Conservation (phyloP, 2,888 invertebrate species). For the Margaritifera margaritifera region DNA sequence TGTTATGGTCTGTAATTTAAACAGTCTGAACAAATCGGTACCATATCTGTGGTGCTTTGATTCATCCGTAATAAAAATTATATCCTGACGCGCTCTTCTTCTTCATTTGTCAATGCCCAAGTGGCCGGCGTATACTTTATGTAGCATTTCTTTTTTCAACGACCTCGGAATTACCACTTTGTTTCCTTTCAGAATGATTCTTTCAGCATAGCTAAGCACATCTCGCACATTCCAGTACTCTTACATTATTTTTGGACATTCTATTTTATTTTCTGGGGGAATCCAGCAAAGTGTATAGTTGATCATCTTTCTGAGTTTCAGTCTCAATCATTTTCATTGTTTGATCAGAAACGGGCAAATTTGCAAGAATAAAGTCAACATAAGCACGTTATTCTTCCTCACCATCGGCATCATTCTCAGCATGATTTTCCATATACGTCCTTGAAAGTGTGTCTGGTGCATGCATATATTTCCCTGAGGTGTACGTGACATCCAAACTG, state of each 20-base stretch:
- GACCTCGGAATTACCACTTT: conserved; percentile 17
- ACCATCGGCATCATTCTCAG: neutral
- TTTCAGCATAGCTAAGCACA: conserved; percentile 4
- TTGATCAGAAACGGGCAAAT: conserved; percentile 10
- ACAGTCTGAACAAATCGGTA: conserved; percentile 16
- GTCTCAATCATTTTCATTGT: conserved; percentile 4
- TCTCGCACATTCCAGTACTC: conserved; percentile 14
- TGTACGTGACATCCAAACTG: conserved; percentile 15
- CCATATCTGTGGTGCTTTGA: conserved; percentile 14
- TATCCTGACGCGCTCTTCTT: too few relatives aligned
- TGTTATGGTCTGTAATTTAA: conserved; percentile 8
- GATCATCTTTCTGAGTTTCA: conserved; percentile 12
- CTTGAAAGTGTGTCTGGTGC: conserved; percentile 20
- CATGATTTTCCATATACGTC: conserved; percentile 6
- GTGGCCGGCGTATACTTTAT: conserved; percentile 16
- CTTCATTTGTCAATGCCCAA: conserved; percentile 19
- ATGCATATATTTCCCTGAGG: conserved; percentile 20
- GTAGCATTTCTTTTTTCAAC: conserved; percentile 18
- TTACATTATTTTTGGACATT: conserved; percentile 3
- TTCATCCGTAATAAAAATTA: conserved; percentile 17
- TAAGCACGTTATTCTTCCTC: conserved; percentile 10
- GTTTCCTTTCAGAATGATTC: conserved; percentile 14
- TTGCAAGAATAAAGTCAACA: conserved; percentile 5
- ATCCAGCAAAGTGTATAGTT: conserved; percentile 4
- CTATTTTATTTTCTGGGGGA: neutral